phyloP scores from a whole-genome alignment of 2,888 invertebrate genomes.

The Selenia dentaria region DNA sequence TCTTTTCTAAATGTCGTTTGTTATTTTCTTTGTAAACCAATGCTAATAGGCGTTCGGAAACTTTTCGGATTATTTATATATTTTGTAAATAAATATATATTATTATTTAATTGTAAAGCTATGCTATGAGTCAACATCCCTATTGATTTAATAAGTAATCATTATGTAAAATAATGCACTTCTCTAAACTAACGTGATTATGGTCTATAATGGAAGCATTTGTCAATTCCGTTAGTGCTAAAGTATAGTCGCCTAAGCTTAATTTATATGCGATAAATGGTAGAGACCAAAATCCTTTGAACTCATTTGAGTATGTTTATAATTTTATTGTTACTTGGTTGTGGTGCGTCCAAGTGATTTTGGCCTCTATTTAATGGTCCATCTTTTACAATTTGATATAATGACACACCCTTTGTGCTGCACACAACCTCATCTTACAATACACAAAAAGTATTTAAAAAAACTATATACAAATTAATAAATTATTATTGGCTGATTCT shows the following conservation, averaged over 20 bases:
- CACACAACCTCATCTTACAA: slow-evolving; percentile 64
- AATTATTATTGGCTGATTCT: too few species aligned
- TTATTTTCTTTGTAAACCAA: too few species aligned
- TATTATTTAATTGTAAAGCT: background rate
- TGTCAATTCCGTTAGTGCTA: slow-evolving; percentile 82
- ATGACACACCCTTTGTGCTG: slow-evolving; percentile 63
- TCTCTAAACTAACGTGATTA: slow-evolving; percentile 48
- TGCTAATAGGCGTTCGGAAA: too few species aligned
- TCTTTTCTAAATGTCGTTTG: too few species aligned
- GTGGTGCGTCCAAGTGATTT: slow-evolving; percentile 50
- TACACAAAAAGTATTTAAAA: too few species aligned
- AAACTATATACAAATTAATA: too few species aligned
- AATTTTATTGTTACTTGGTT: slow-evolving; percentile 5
- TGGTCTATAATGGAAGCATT: slow-evolving; percentile 74
- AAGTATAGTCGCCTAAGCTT: slow-evolving; percentile 67
- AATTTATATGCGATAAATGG: slow-evolving; percentile 58
- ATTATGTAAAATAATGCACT: slow-evolving; percentile 48
- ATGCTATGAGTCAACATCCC: too few species aligned
- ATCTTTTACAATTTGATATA: slow-evolving; percentile 81
- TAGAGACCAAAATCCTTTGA: slow-evolving; percentile 59
- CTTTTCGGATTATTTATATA: too few species aligned
- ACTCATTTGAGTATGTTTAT: slow-evolving; percentile 26
- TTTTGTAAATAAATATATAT: background rate
- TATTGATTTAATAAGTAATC: slow-evolving; percentile 25
- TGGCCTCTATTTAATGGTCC: slow-evolving; percentile 69